Conservation (phyloP, 2,113 vertebrate genomes). For the Anarrhichthys ocellatus region DNA sequence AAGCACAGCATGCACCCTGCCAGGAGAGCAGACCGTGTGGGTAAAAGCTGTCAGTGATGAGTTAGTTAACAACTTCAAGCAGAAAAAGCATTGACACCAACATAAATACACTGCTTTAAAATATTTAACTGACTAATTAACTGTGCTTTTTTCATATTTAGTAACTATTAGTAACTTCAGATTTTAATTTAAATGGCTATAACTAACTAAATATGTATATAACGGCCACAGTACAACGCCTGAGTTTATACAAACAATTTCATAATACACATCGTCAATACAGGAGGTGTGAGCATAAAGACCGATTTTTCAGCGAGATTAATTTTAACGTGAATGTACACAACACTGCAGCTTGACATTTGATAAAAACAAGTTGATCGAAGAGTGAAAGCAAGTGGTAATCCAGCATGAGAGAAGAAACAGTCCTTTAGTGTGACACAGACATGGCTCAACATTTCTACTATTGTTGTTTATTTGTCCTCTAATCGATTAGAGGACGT, state of each 20-base stretch:
- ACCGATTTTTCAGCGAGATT: background rate
- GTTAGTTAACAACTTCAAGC: background rate
- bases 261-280: background rate
- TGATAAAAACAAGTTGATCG: background rate
- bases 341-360: background rate
- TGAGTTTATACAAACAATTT: background rate
- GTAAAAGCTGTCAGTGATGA: slow-evolving; percentile 1
- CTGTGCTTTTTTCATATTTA: background rate
- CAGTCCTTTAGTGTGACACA: background rate
- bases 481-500: background rate
- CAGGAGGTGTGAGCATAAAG: background rate
- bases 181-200: background rate
- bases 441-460: background rate
- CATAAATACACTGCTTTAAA: background rate
- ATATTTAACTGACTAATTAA: background rate
- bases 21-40: slow-evolving; percentile 7
- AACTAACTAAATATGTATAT: background rate
- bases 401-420: background rate
- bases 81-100: background rate
- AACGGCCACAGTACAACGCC: background rate
- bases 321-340: slow-evolving; percentile 1
- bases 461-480: background rate
- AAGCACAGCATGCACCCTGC: slow-evolving; percentile 98
- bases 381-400: background rate
- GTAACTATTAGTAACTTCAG: background rate